Evolutionary conservation across 2,888 invertebrate genomes (phyloP).

Genomic region (Sminthurinus aureus): DNA sequence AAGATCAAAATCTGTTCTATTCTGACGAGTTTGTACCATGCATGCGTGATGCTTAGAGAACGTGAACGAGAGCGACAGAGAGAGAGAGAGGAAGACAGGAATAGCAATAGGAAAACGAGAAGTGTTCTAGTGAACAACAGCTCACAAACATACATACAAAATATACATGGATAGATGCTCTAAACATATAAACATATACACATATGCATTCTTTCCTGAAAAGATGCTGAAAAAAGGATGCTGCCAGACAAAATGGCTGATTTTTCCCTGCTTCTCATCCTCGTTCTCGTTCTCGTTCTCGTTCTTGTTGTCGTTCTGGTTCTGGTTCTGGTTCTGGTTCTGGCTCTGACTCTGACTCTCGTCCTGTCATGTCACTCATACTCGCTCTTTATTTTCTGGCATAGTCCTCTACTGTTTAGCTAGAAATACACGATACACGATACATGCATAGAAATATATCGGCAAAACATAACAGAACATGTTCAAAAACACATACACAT

Average conservation of each 20-base stretch:
- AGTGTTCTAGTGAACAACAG: not conserved
- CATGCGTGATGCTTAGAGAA: conserved; percentile 24
- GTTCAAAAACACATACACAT: conserved; percentile 22
- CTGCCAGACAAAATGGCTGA: conserved; percentile 46
- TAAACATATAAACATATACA: too few species aligned
- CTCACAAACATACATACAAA: not conserved
- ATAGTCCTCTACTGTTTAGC: not conserved
- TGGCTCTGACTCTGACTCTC: not conserved
- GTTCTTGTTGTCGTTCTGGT: not conserved
- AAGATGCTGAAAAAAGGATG: conserved; percentile 43
- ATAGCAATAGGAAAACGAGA: conserved; percentile 6
- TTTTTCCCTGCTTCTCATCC: conserved; percentile 38
- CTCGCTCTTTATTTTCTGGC: not conserved
- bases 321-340: conserved; percentile 12
- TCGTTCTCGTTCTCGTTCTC: conserved; percentile 22
- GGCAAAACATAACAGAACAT: not conserved
- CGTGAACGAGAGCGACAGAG: not conserved
- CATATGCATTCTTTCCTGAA: conserved; percentile 9
- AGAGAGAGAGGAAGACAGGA: conserved; percentile 23
- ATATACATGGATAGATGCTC: not conserved
- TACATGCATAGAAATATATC: not conserved
- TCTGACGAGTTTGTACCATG: conserved; percentile 17
- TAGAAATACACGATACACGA: not conserved
- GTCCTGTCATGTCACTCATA: conserved; percentile 43
- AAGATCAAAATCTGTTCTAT: conserved; percentile 32